These are phyloP conservation scores for Schlechtendalia chinensis DNA, from an alignment of 1,140 invertebrate genomes.

Conservation along the genomic window DNA sequence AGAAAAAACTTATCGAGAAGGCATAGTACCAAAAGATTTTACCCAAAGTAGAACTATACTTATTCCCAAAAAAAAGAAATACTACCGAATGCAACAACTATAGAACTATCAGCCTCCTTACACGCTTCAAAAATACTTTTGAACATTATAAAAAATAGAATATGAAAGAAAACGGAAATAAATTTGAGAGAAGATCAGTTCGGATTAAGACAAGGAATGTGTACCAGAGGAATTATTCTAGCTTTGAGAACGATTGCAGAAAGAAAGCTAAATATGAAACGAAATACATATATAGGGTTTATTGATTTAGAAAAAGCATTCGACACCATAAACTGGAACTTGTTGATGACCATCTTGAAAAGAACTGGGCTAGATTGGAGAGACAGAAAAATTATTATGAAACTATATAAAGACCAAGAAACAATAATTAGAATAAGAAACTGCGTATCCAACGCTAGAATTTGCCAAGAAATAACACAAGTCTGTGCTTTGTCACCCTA, in stretches of 20 bases:
- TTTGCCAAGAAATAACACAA: slow-evolving; percentile 51
- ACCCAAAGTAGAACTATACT: too few species aligned
- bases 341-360: slow-evolving; percentile 34
- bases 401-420: slow-evolving; percentile 41
- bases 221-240: too few species aligned
- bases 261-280: slow-evolving; percentile 25
- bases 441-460: slow-evolving; percentile 2
- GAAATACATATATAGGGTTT: slow-evolving; percentile 17
- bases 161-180: too few species aligned
- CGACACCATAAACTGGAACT: slow-evolving; percentile 43
- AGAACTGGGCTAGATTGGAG: neutral
- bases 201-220: slow-evolving; percentile 22
- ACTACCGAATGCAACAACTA: too few species aligned
- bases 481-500: slow-evolving; percentile 45
- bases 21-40: too few species aligned
- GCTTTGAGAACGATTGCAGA: slow-evolving; percentile 15
- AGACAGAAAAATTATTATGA: slow-evolving; percentile 24
- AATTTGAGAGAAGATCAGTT: slow-evolving; percentile 34
- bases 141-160: slow-evolving; percentile 40
- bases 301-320: too few species aligned
- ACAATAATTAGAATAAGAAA: slow-evolving; percentile 26
- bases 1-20: too few species aligned
- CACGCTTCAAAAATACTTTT: slow-evolving; percentile 43
- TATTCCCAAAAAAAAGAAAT: too few species aligned
- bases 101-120: too few species aligned